Evolutionary conservation across 1,140 invertebrate genomes (phyloP).

Genomic region (Heliconius eleuchia): DNA sequence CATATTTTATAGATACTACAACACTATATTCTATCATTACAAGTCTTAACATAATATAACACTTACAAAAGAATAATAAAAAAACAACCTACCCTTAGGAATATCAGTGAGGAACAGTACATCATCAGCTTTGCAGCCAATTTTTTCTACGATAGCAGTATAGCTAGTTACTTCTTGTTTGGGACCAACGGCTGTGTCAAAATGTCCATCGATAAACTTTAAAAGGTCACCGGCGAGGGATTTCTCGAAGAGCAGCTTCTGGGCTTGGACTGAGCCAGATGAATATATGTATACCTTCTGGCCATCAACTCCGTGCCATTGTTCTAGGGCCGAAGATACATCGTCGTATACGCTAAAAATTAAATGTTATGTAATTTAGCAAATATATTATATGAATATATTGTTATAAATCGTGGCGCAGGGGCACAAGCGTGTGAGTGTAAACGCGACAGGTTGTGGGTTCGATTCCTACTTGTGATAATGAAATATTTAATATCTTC

Average conservation of each 20-base stretch:
- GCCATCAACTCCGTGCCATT: conserved; percentile 83
- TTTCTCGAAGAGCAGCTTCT: conserved; percentile 93
- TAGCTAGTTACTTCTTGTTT: conserved; percentile 90
- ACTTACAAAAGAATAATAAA: too few species aligned
- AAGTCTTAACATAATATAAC: too few species aligned
- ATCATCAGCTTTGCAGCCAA: conserved; percentile 84
- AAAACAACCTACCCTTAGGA: conserved; percentile 84
- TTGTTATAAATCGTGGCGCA: too few species aligned
- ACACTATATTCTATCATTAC: too few species aligned
- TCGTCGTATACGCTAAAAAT: conserved; percentile 89
- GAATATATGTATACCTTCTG: conserved; percentile 94
- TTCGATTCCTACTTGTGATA: too few species aligned
- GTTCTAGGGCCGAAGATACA: conserved; percentile 87
- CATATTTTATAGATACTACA: too few species aligned
- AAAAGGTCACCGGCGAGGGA: conserved; percentile 89
- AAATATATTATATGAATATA: not conserved
- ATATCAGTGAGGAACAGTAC: conserved; percentile 94
- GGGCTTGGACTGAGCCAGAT: conserved; percentile 94
- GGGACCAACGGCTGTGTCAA: conserved; percentile 91
- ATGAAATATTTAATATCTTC: too few species aligned
- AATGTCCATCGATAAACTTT: conserved; percentile 89
- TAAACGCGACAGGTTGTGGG: too few species aligned
- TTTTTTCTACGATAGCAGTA: conserved; percentile 86
- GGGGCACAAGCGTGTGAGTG: too few species aligned
- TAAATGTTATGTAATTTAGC: not conserved